Base-by-base conservation (phyloP, 2,113 vertebrate species). In the Penelope pileata region DNA sequence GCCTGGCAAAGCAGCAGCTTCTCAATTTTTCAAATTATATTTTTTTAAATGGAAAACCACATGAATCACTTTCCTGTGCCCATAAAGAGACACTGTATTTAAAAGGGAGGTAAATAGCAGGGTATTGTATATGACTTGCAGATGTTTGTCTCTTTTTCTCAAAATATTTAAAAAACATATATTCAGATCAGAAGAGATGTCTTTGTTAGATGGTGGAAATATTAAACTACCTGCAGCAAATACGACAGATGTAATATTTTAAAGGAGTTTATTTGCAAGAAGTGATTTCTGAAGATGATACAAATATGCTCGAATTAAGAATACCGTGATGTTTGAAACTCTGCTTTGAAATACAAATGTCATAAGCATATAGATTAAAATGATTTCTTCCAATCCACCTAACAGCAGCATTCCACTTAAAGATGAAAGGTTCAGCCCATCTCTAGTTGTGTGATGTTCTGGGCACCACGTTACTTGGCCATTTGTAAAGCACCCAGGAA, bases 1-100 rank as follows among this genome's bases (percentile, higher is more conserved):
- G 91, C 88, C 94, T 97, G 96, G 96, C 88, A 97, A 95, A 96
- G 90, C 87, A 91, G 58, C 75, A 81, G 88, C 75, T 95, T 96
- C 88, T 83, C 88, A 96, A 50, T 97, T 96, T 96, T 96, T 92
- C 86, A 96, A 93, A 96, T 97, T 92, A 77, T 79, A 74, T 88
- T 93, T 80, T 96, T 91, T 90, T 10, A 87, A 96, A 97, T 92
- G 66, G 93, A 96, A 97, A 96, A 60, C 70, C 36, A 74, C 93
- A 92, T 60, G 48, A 96, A 96, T 92, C 86, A 88, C 79, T 95
- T 97, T 59, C 81, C 84, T 0, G 2, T 43, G 43, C 30, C 87
- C 66, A 72, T 70, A 74, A 83, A 80, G 50, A 92, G 79, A 67
- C 17, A 68, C 12, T 38, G 4, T 8, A 60, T 76, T 72, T 79